Conservation (phyloP, 2,797 vertebrate genomes). For the Tokudaia tokunoshimensis region DNA sequence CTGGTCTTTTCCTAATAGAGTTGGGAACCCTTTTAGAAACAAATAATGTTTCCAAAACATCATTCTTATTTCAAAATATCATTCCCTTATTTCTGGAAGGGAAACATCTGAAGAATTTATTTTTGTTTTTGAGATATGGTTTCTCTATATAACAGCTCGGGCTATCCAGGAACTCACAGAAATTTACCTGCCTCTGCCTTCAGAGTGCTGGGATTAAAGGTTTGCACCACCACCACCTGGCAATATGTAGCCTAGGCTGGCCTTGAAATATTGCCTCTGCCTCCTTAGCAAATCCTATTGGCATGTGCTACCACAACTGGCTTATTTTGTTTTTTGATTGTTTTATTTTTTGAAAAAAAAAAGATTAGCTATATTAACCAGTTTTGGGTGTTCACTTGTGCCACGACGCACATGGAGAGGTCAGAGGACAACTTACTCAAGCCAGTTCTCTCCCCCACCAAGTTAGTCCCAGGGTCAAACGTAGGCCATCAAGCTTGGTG, state of each 20-base stretch:
- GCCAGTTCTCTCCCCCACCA: background rate
- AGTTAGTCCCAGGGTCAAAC: background rate
- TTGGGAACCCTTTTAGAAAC: background rate
- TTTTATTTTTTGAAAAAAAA: background rate
- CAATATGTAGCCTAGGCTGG: background rate
- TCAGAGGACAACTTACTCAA: background rate
- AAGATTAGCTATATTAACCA: background rate
- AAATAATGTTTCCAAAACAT: background rate
- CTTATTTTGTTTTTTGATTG: background rate
- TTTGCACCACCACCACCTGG: background rate
- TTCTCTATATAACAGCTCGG: background rate
- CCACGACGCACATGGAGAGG: background rate
- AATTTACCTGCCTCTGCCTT: background rate
- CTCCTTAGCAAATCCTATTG: background rate
- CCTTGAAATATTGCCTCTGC: background rate
- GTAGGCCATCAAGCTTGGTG: background rate
- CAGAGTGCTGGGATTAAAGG: background rate
- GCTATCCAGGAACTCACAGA: background rate
- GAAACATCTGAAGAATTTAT: conserved; percentile 22
- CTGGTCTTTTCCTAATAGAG: background rate
- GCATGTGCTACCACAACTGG: background rate
- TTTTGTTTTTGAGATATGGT: background rate
- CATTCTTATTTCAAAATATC: too few species aligned
- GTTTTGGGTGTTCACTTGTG: background rate
- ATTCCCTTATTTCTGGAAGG: conserved; percentile 16